Evolutionary conservation across 2,113 vertebrate species (phyloP), one percentile per base, ranked within the genome.

Genomic region (Salminus brasiliensis): DNA sequence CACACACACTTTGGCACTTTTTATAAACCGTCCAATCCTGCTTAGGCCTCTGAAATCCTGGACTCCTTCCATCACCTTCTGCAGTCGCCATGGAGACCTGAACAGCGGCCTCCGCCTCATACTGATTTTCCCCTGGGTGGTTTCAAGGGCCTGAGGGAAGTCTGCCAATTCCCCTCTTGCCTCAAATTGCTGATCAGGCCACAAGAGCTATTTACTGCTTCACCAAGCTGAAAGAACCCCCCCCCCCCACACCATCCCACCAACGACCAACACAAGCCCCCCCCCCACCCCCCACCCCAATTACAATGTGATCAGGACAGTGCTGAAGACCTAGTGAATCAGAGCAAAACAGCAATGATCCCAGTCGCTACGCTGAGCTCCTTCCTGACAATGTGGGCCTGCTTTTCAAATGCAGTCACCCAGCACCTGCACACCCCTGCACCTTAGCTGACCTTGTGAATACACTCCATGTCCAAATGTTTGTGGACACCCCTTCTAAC

Each of bases 21-120:
- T 87, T 81, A 84, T 30, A 49, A 30, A 68, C 18, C 32, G 66
- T 75, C 66, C 80, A 74, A 72, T 53, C 45, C 25, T 21, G 11
- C 77, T 41, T 69, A 71, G 32, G 39, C 66, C n/a, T 63, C 45
- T 71, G 66, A 32, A 12, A 18, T 36, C 55, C 68, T 81, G 79
- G 80, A 76, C 45, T n/a, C 73, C 18, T 30, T 81, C 73, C 80
- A 81, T 71, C 5, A 30, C 21, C 43, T 39, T 81, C 66, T 59
- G 57, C 34, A n/a, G 73, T 72, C 57, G 1, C 74, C 73, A 81
- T 76, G 66, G 45, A 13, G 63, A 76, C 41, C 71, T 29, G 65
- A 75, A 75, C 65, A 49, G 74, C 59, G 39, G 34, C 53, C 65
- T 75, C 65, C 21, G 27, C 72, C 72, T 62, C 55, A 71, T 59